Percentiles rank a stretch among this genome's conserved stretches.
Conservation (phyloP, 1,140 invertebrate species). For the Lithobius niger region DNA sequence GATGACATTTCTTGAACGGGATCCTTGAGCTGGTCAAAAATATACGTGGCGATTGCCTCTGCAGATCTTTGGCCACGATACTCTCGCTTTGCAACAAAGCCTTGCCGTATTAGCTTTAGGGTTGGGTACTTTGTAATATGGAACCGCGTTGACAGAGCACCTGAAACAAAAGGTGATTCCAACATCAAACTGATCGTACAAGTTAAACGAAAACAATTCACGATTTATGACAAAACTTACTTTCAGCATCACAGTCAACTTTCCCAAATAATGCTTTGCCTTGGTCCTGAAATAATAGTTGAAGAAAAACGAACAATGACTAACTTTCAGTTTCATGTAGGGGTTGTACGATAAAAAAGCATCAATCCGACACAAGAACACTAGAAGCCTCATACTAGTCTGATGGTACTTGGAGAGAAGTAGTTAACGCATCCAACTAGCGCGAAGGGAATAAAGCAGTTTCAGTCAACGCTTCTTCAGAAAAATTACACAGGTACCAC, state of each 20-base stretch:
- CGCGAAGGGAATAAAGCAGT: no score
- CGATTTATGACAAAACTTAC: constrained; percentile 35
- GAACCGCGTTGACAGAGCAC: constrained; percentile 68
- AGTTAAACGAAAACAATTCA: constrained; percentile 11
- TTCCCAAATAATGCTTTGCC: constrained; percentile 86
- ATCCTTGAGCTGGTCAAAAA: constrained; percentile 77
- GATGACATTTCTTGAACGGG: constrained; percentile 65
- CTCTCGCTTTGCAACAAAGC: constrained; percentile 82
- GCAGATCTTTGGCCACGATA: constrained; percentile 71
- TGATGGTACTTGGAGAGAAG: no score
- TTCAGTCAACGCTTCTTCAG: no score
- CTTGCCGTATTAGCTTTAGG: constrained; percentile 89
- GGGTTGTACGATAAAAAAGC: no score
- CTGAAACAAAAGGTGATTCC: constrained; percentile 40
- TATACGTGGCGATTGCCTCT: constrained; percentile 75
- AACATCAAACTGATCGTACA: no score
- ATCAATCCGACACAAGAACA: no score
- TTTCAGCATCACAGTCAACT: constrained; percentile 91
- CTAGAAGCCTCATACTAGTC: no score
- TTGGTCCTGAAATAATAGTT: constrained; percentile 32
- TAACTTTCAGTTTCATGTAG: no score
- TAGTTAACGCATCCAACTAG: no score
- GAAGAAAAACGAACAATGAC: constrained; percentile 9
- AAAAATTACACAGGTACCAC: no score
- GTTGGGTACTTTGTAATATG: constrained; percentile 98